Base-by-base conservation (phyloP, 1,140 invertebrate species). In the Procambarus clarkii region DNA sequence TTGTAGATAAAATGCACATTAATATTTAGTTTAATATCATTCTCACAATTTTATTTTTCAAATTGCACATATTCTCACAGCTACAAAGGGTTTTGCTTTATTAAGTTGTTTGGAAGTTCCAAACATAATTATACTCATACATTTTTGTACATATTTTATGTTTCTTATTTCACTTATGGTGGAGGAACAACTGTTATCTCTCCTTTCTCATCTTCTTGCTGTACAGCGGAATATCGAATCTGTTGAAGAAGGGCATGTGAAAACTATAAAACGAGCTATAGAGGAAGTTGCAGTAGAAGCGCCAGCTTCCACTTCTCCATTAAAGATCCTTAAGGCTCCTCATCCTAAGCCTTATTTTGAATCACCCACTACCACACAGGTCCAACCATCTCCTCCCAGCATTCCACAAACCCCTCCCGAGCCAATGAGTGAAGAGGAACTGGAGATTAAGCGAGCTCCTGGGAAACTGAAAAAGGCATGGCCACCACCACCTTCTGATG, bases 191-290 rank as follows among this genome's bases (percentile, higher is more conserved):
- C 89, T 92, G 15, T 87, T 69, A 87, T 81, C 78, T 87, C 54
- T 92, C 76, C 77, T 91, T 84, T 90, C 71, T 85, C 58, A 78
- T 91, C 76, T 78, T 91, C 76, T 79, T 91, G 76, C 90, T 88
- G 58, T 85, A 90, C 90, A 93, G 92, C 92, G 80, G 60, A 88
- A 82, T 89, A 92, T 82, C 74, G 90, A 86, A 86, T 86, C 83
- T 84, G 71, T 90, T 44, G 92, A 90, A 82, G 81, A 88, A 81
- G 92, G 90, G 80, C 92, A 82, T 86, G 92, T 92, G 91, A 93
- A 93, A 90, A 93, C 81, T 83, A 78, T 93, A 86, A 93, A 88
- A 79, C 86, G 89, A 87, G 87, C 86, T 79, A 93, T 93, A 92
- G 92, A 93, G 86, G 84, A 89, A 87, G 87, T 89, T 58, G 82